Percentiles rank a stretch among this genome's conserved stretches.
phyloP scores from a whole-genome alignment of 2,888 invertebrate genomes.

The Podotricha telesiphe region DNA sequence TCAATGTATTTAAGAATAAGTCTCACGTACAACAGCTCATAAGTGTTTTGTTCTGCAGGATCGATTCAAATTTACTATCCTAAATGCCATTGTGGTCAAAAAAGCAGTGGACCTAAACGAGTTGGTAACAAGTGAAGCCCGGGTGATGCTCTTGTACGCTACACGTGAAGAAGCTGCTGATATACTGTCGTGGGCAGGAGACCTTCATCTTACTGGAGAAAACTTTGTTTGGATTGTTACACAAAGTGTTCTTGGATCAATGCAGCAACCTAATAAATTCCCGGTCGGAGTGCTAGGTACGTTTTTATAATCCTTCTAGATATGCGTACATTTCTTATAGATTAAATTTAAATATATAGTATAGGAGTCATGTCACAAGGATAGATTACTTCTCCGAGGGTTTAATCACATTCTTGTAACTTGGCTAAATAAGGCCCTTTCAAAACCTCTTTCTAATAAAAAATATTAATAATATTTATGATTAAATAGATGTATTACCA shows the following conservation, averaged over 20 bases:
- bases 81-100: conserved; percentile 93
- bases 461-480: background rate
- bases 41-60: conserved; percentile 57
- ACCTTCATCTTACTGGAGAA: conserved; percentile 92
- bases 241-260: conserved; percentile 94
- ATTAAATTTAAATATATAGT: too few relatives aligned
- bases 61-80: conserved; percentile 88
- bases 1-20: background rate
- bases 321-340: too few relatives aligned
- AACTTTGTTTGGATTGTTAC: conserved; percentile 99
- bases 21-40: background rate
- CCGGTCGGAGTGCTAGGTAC: conserved; percentile 96
- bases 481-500: background rate
- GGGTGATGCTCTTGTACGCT: conserved; percentile 96
- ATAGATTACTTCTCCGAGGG: too few relatives aligned
- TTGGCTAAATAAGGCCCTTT: background rate
- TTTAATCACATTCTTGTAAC: too few relatives aligned
- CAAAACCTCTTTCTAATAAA: background rate
- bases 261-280: conserved; percentile 87
- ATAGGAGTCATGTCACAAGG: too few relatives aligned
- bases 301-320: conserved; percentile 50
- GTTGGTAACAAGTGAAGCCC: conserved; percentile 93
- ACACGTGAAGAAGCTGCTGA: conserved; percentile 93
- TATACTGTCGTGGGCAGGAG: conserved; percentile 90
- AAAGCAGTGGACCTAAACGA: conserved; percentile 89